A percentile compares a stretch with the other conserved stretches of the same genome.
phyloP scores from a whole-genome alignment of 2,113 vertebrate genomes.

The Regulus satrapa region DNA sequence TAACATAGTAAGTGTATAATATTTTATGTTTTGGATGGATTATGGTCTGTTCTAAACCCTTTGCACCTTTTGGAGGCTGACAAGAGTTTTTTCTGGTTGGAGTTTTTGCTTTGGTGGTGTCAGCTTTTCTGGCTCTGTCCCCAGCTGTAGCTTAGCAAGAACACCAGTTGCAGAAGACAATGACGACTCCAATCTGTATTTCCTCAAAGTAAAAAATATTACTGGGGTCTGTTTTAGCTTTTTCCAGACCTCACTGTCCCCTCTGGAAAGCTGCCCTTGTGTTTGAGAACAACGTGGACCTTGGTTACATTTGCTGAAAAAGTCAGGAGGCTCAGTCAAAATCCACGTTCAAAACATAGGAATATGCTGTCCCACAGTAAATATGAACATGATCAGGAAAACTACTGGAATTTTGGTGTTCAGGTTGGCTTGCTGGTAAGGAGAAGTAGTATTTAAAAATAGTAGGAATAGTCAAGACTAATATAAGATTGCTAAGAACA shows the following conservation, averaged over 20 bases:
- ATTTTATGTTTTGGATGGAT: neutral
- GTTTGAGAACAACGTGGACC: neutral
- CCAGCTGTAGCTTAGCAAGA: neutral
- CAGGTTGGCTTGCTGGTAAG: neutral
- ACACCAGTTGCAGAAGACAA: fast-evolving
- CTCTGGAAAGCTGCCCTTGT: neutral
- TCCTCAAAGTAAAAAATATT: neutral
- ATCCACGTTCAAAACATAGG: neutral
- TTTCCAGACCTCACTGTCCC: neutral
- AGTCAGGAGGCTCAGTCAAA: neutral
- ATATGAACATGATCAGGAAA: neutral
- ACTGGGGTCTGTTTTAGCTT: neutral
- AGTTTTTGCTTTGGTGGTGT: neutral
- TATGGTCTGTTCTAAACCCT: neutral
- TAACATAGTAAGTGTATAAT: neutral
- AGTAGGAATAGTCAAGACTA: neutral
- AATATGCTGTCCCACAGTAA: neutral
- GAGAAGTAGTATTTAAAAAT: neutral
- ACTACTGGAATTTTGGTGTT: neutral
- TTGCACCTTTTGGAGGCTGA: neutral
- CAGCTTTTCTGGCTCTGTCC: neutral
- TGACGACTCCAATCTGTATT: neutral
- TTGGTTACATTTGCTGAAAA: neutral
- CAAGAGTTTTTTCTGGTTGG: neutral
- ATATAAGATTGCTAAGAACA: neutral